A percentile compares a stretch with the other conserved stretches of the same genome.
Conservation (phyloP, 1,140 invertebrate species). For the Scaptomyza hsui region DNA sequence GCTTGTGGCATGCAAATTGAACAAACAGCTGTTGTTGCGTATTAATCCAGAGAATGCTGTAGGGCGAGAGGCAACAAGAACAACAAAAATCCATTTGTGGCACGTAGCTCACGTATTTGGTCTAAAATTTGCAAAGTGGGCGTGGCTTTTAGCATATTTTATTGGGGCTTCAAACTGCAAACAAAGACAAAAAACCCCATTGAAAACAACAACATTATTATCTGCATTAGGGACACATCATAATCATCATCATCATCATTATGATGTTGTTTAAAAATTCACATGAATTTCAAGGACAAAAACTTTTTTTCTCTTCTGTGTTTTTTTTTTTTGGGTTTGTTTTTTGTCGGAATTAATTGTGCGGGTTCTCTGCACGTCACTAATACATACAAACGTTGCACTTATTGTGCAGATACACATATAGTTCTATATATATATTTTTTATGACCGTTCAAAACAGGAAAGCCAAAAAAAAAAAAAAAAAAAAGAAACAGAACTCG, state of each 20-base stretch:
- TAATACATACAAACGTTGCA: constrained; percentile 39
- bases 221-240: constrained; percentile 8
- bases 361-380: constrained; percentile 61
- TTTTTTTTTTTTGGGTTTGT: constrained; percentile 6
- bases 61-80: constrained; percentile 1
- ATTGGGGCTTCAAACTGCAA: background rate
- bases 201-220: constrained; percentile 2
- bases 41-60: background rate
- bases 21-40: constrained; percentile 1
- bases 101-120: constrained; percentile 48
- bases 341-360: constrained; percentile 68
- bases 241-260: constrained; percentile 9
- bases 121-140: constrained; percentile 2
- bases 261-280: constrained; percentile 66
- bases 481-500: constrained; percentile 53
- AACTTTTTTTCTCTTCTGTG: constrained; percentile 31
- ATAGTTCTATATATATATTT: constrained; percentile 4
- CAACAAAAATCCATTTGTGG: constrained; percentile 40
- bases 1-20: constrained; percentile 39
- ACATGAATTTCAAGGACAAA: constrained; percentile 82
- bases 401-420: constrained; percentile 27
- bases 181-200: background rate
- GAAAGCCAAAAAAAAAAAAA: constrained; percentile 18
- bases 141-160: constrained; percentile 14
- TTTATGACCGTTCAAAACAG: constrained; percentile 15